Conservation (phyloP, 2,888 invertebrate species). For the Carabus problematicus region DNA sequence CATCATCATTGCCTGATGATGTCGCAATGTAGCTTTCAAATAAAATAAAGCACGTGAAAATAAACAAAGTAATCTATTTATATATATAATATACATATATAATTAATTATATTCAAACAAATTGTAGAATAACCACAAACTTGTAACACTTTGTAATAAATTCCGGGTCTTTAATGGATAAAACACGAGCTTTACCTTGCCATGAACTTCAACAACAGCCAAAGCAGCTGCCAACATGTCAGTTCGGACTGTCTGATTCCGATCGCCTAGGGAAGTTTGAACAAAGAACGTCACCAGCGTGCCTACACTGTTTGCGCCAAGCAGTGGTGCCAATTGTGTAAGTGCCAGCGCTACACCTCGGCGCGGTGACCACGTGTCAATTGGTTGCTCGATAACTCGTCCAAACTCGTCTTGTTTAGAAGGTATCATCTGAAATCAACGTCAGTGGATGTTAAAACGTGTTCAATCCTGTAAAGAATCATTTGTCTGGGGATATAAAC, state of each 20-base stretch:
- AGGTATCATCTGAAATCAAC: slow-evolving; percentile 71
- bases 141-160: too few relatives aligned
- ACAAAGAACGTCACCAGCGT: slow-evolving; percentile 84
- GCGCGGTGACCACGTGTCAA: slow-evolving; percentile 91
- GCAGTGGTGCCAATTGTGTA: slow-evolving; percentile 77
- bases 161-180: too few relatives aligned
- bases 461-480: slow-evolving; percentile 13
- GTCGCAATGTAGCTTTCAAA: too few relatives aligned
- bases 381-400: slow-evolving; percentile 80
- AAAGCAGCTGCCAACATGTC: slow-evolving; percentile 96
- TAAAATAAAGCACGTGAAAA: too few relatives aligned
- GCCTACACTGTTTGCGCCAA: slow-evolving; percentile 72
- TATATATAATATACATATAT: too few relatives aligned
- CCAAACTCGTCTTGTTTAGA: slow-evolving; percentile 91
- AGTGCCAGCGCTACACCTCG: slow-evolving; percentile 88
- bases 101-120: too few relatives aligned
- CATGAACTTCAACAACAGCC: slow-evolving; percentile 89
- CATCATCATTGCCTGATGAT: too few relatives aligned
- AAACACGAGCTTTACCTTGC: slow-evolving; percentile 79
- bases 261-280: slow-evolving; percentile 84
- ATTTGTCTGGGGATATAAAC: slow-evolving; percentile 1
- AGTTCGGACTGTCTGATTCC: slow-evolving; percentile 80
- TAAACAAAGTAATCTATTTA: too few relatives aligned
- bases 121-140: too few relatives aligned
- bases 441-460: slow-evolving; percentile 11